Percentiles rank a stretch among this genome's conserved stretches.
Conservation (phyloP, 2,888 invertebrate genomes). For the Petrolisthes cinctipes region DNA sequence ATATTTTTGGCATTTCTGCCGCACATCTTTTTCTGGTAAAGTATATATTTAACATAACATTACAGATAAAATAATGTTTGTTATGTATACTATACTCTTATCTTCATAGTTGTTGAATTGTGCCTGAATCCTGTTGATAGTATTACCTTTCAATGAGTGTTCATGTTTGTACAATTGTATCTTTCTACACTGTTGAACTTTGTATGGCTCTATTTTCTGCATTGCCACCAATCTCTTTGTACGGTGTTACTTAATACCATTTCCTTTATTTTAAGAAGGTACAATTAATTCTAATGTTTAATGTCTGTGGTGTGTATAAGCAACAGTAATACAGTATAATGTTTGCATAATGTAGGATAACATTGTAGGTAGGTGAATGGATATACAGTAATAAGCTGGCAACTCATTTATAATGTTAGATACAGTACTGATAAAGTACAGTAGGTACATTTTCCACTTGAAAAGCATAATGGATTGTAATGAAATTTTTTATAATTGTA, state of each 20-base stretch:
- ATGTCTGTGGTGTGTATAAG: background rate
- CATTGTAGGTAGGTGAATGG: background rate
- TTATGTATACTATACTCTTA: conserved; percentile 26
- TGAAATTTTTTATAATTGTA: too few relatives aligned
- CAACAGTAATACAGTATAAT: background rate
- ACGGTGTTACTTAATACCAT: background rate
- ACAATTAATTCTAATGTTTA: background rate
- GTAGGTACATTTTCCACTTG: background rate
- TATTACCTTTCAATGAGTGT: conserved; percentile 40
- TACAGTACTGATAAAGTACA: background rate
- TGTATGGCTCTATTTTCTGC: conserved; percentile 14
- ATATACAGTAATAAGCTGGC: background rate
- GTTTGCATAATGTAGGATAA: background rate
- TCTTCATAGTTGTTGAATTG: conserved; percentile 27
- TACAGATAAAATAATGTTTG: conserved; percentile 5
- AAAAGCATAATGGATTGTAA: too few relatives aligned
- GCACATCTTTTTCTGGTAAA: conserved; percentile 9
- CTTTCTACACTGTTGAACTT: conserved; percentile 42
- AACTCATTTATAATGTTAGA: background rate
- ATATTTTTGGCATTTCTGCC: conserved; percentile 24
- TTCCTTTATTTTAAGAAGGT: background rate
- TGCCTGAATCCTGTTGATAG: conserved; percentile 44
- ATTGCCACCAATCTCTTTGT: background rate
- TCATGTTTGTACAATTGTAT: conserved; percentile 38
- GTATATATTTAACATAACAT: conserved; percentile 13